Evolutionary conservation across 2,888 invertebrate species (phyloP), one percentile per base, ranked within the genome.

Genomic region (Antheraea yamamai): DNA sequence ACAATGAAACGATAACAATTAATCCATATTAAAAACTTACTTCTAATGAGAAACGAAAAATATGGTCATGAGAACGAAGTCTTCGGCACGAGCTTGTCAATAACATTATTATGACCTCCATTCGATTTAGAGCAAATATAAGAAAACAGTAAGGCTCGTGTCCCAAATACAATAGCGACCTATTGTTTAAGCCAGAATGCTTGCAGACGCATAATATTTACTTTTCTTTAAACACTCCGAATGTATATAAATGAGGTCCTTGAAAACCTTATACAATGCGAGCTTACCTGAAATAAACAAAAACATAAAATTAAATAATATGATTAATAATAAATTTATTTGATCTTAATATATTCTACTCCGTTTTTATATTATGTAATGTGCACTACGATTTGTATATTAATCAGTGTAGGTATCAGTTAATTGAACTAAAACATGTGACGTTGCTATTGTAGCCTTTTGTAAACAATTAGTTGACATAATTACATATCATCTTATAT

Each of bases 141-240:
- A 55, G 6, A 26, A 70, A 70, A n/a, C 70, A 70, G 10, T 70
- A 70, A 70, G 70, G 39, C 70, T 39, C 68, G 68, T 68, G 35
- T 1, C 68, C 68, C 35, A 68, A 35, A 68, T 20, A 68, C 18
- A 35, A 68, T 68, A 35, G 6, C 18, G 30, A 30, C 30, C 30
- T 12, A 68, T 68, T 68, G 68, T 68, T 68, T 68, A 3, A 68
- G 18, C n/a, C 39, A 16, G 20, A 70, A 70, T 39, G 20, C 35
- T 39, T 39, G 18, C 68, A 70, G 70, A 39, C n/a, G 70, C 20
- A 39, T n/a, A 70, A 70, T 70, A 70, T 39, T 70, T 70, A 70
- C 39, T 39, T 70, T 70, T 39, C 70, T 70, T 70, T 39, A 35
- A 70, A 70, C 23, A 4, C 39, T 70, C n/a, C 14, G 35, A 68